Percentiles rank a stretch among this genome's conserved stretches.
Evolutionary conservation across 2,797 vertebrate genomes (phyloP).

Genomic region (Falco peregrinus): DNA sequence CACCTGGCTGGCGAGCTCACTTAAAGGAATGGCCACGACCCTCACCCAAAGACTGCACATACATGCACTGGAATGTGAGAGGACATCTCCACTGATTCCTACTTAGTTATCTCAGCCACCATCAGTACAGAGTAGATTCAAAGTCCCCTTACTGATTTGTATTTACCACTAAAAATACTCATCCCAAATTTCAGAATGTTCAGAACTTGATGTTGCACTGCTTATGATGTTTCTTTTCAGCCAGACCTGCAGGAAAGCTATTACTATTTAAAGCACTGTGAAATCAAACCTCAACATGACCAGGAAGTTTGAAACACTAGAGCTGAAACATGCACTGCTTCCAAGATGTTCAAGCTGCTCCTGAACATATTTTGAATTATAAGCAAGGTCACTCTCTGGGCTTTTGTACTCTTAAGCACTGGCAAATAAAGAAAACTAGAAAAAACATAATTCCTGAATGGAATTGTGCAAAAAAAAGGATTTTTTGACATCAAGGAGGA

Average conservation of each 20-base stretch:
- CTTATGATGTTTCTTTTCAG: neutral
- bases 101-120: neutral
- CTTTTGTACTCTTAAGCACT: neutral
- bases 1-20: neutral
- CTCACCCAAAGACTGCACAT: neutral
- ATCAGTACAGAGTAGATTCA: neutral
- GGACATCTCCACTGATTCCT: neutral
- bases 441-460: neutral
- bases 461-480: neutral
- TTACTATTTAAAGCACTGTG: neutral
- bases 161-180: neutral
- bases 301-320: neutral
- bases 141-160: neutral
- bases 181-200: neutral
- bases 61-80: fast-evolving
- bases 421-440: neutral
- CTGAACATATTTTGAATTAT: neutral
- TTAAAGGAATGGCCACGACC: neutral
- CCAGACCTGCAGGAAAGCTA: neutral
- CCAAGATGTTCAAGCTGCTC: neutral
- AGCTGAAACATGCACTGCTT: neutral
- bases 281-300: neutral
- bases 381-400: neutral
- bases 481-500: neutral
- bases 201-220: neutral